A percentile compares a stretch with the other conserved stretches of the same genome.
Conservation (phyloP, 2,888 invertebrate genomes). For the Hypselothyrea guttata region DNA sequence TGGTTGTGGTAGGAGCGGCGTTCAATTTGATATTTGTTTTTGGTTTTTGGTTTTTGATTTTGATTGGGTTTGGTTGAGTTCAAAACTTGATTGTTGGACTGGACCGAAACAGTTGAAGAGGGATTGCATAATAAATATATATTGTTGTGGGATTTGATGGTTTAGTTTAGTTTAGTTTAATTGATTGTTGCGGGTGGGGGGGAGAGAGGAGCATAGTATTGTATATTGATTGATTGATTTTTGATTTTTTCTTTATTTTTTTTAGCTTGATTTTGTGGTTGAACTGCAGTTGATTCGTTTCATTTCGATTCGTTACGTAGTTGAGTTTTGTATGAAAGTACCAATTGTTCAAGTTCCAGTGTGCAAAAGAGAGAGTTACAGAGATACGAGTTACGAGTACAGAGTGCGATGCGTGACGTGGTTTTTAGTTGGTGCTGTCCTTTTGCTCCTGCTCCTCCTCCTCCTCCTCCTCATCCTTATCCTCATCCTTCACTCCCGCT, state of each 20-base stretch:
- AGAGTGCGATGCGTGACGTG: slow-evolving; percentile 50
- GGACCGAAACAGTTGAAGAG: slow-evolving; percentile 61
- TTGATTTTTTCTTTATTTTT: slow-evolving; percentile 22
- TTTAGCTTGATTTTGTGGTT: slow-evolving; percentile 37
- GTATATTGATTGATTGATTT: slow-evolving; percentile 29
- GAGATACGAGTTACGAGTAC: too few relatives aligned
- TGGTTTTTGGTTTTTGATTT: slow-evolving; percentile 7
- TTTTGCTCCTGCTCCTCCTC: slow-evolving; percentile 44
- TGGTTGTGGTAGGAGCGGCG: slow-evolving; percentile 69
- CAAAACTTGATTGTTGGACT: slow-evolving; percentile 45
- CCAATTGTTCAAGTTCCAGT: slow-evolving; percentile 57
- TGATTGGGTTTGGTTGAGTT: slow-evolving; percentile 62
- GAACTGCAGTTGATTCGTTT: slow-evolving; percentile 58
- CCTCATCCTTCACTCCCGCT: slow-evolving; percentile 49
- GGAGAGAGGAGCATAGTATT: slow-evolving; percentile 57
- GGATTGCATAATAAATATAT: slow-evolving; percentile 40
- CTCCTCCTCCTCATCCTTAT: slow-evolving; percentile 47
- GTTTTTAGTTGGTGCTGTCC: slow-evolving; percentile 50
- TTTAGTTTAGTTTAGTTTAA: slow-evolving; percentile 44
- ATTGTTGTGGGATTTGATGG: slow-evolving; percentile 51
- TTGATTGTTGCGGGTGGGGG: slow-evolving; percentile 42
- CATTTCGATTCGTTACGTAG: slow-evolving; percentile 21
- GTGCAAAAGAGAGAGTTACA: slow-evolving; percentile 44
- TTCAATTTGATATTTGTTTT: slow-evolving; percentile 55
- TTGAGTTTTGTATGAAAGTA: slow-evolving; percentile 50